Conservation (phyloP, 2,888 invertebrate genomes). For the Pycnomerus fuliginosus region DNA sequence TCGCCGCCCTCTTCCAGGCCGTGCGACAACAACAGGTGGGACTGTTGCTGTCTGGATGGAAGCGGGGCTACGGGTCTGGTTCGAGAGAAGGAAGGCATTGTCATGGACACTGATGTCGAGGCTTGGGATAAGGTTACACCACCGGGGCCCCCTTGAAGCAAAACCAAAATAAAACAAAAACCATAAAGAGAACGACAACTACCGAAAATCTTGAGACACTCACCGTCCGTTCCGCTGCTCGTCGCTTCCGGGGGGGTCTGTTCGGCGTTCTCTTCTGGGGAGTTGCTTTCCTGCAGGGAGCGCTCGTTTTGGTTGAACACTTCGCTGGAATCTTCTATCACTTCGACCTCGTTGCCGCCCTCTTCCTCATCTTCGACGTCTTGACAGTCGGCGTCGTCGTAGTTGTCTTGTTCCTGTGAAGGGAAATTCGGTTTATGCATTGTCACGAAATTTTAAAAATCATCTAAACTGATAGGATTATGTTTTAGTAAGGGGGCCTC, state of each 20-base stretch:
- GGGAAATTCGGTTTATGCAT: too few species aligned
- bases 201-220: constrained; percentile 31
- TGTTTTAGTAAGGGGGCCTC: too few species aligned
- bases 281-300: constrained; percentile 35
- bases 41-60: constrained; percentile 53
- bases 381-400: constrained; percentile 57
- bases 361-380: constrained; percentile 54
- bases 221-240: constrained; percentile 72
- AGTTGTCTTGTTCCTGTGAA: constrained; percentile 54
- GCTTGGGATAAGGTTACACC: constrained; percentile 46
- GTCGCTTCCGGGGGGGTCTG: constrained; percentile 65
- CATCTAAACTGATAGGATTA: too few species aligned
- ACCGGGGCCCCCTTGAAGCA: constrained; percentile 31
- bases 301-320: constrained; percentile 62
- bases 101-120: constrained; percentile 44
- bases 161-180: constrained; percentile 8
- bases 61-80: constrained; percentile 57
- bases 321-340: constrained; percentile 65
- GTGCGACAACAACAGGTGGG: constrained; percentile 55
- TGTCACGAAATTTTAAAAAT: too few species aligned
- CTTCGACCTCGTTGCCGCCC: constrained; percentile 58
- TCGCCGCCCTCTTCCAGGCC: constrained; percentile 68
- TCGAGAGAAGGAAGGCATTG: constrained; percentile 57
- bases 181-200: constrained; percentile 1
- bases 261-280: constrained; percentile 54